These are phyloP conservation scores for Teleogryllus oceanicus DNA, from an alignment of 2,888 invertebrate genomes.

Conservation along the genomic window DNA sequence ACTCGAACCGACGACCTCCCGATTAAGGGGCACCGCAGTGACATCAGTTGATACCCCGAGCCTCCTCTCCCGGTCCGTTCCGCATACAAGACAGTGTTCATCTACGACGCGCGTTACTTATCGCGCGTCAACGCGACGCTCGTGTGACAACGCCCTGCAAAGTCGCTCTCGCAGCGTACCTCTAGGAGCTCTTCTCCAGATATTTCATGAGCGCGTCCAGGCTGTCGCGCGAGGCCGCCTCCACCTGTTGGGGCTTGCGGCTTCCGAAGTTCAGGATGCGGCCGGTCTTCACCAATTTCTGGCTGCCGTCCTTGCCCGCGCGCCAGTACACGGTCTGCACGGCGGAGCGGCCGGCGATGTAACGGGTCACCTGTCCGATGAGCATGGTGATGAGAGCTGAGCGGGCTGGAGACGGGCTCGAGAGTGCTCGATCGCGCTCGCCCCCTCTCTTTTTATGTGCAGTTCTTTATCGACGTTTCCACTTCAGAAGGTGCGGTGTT, in stretches of 20 bases:
- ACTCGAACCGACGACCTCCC: no score
- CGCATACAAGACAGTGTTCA: no score
- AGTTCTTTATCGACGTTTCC: no score
- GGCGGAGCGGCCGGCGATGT: conserved; percentile 68
- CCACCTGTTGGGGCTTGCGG: background rate
- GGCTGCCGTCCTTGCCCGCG: conserved; percentile 42
- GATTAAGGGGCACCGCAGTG: no score
- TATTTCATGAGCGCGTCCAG: background rate
- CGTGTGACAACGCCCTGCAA: background rate
- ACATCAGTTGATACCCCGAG: no score
- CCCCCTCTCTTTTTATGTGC: no score
- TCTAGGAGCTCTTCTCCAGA: background rate
- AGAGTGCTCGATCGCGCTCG: no score
- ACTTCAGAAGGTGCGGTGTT: no score
- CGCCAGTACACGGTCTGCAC: conserved; percentile 77
- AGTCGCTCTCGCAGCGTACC: background rate
- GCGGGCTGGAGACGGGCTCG: no score
- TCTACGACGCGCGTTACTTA: no score
- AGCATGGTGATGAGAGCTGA: conserved; percentile 44
- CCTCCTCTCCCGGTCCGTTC: no score
- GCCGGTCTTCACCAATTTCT: conserved; percentile 34
- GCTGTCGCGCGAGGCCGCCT: background rate
- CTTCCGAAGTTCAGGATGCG: conserved; percentile 28
- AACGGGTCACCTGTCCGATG: conserved; percentile 67
- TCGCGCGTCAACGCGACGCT: background rate